phyloP scores from a whole-genome alignment of 2,888 invertebrate species.

The Chrysolina haemoptera region DNA sequence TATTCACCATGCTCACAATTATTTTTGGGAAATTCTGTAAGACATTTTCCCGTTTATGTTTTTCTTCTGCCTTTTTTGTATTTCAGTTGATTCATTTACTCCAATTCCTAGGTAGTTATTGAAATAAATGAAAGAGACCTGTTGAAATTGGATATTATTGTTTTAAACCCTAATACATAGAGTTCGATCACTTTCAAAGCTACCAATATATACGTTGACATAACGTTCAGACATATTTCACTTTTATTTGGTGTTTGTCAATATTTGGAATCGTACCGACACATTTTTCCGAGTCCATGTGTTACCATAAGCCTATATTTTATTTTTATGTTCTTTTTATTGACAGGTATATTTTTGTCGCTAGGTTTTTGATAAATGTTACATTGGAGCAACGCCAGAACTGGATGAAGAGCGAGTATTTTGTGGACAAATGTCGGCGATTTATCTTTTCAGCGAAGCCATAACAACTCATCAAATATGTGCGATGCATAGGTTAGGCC shows the following conservation, averaged over 20 bases:
- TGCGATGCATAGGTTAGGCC: conserved; percentile 98
- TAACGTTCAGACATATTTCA: neutral
- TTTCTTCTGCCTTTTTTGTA: too few relatives aligned
- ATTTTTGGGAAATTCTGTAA: too few relatives aligned
- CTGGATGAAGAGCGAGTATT: conserved; percentile 97
- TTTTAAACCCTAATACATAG: too few relatives aligned
- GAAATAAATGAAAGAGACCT: too few relatives aligned
- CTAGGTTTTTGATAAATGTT: conserved; percentile 99
- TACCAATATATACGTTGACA: too few relatives aligned
- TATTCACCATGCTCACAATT: too few relatives aligned
- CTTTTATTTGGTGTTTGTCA: neutral
- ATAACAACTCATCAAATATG: conserved; percentile 98
- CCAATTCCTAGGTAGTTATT: too few relatives aligned
- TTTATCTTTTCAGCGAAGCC: conserved; percentile 98
- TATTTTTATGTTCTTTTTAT: neutral
- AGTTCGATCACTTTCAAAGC: too few relatives aligned
- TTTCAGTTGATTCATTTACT: too few relatives aligned
- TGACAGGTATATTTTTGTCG: conserved; percentile 51
- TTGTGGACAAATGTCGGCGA: conserved; percentile 99
- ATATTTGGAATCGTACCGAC: neutral
- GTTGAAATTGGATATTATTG: too few relatives aligned
- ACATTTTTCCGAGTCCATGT: neutral
- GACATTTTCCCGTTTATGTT: too few relatives aligned
- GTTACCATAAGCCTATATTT: neutral
- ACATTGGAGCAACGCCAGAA: conserved; percentile 98